Evolutionary conservation across 2,797 vertebrate species (phyloP), one percentile per base, ranked within the genome.

Genomic region (Macroramphosus scolopax): DNA sequence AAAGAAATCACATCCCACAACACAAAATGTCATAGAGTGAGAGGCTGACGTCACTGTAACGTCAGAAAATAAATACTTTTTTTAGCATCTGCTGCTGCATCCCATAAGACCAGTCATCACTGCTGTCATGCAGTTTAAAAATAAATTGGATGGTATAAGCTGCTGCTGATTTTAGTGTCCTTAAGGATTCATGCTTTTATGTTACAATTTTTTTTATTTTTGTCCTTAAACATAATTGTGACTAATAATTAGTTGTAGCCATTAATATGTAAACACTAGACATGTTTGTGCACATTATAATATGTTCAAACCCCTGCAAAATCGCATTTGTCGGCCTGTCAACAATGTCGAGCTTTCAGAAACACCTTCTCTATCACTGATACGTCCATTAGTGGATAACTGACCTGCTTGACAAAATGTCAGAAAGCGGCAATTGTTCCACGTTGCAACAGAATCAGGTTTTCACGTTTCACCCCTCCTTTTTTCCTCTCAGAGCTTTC

Each of bases 401-500:
- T n/a, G n/a, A n/a, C n/a, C n/a, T n/a, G n/a, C n/a, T 12, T 30
- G 11, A 9, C 30, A 39, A 46, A 30, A 14, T 11, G 1, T 5
- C 26, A 46, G 15, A 30, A 40, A 40, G 22, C 39, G 15, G 35
- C 32, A n/a, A n/a, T n/a, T n/a, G n/a, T n/a, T n/a, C n/a, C n/a
- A 43, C 57, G 8, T 17, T 5, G n/a, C 49, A 47, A 22, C 34
- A 67, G 13, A 37, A 31, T 72, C 42, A 8, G 34, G 10, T 43
- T 68, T 47, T 78, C 31, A 59, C 3, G 1, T 37, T 38, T 67
- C 8, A 54, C 38, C 32, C 16, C 16, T 20, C 13, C 8, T 51
- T 18, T 42, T 12, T 26, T 53, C 36, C 50, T 49, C 59, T 34
- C 80, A 99, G 97, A 81, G 96, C 97, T 0, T 99, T 98, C 41